These are phyloP conservation scores for Diarsia rubi DNA, from an alignment of 2,888 invertebrate genomes.

Conservation along the genomic window DNA sequence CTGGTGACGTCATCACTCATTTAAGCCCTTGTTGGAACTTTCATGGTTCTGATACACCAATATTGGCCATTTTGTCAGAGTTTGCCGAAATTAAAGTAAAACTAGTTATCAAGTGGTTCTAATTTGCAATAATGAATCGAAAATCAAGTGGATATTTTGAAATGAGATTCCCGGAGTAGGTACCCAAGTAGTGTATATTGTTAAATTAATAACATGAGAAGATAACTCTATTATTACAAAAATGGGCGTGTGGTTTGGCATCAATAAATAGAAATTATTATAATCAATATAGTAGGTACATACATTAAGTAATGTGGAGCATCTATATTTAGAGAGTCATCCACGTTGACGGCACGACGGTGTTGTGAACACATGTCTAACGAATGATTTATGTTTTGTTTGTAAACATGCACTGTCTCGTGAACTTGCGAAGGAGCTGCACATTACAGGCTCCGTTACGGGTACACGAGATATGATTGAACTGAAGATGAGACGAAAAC, in stretches of 20 bases:
- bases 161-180: not conserved
- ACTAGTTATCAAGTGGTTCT: not conserved
- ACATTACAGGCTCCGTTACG: constrained; percentile 20
- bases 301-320: constrained; percentile 33
- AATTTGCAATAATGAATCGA: not conserved
- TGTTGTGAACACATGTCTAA: constrained; percentile 59
- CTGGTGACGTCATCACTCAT: constrained; percentile 48
- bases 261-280: constrained; percentile 9
- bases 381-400: constrained; percentile 59
- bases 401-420: constrained; percentile 54
- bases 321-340: constrained; percentile 56
- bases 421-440: constrained; percentile 20
- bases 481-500: constrained; percentile 35
- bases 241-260: constrained; percentile 17
- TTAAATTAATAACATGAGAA: not conserved
- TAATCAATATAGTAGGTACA: constrained; percentile 8
- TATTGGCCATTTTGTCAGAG: constrained; percentile 22
- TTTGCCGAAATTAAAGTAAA: constrained; percentile 11
- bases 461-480: not conserved
- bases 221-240: not conserved
- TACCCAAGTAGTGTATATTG: not conserved
- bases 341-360: constrained; percentile 43
- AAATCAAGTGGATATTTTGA: not conserved
- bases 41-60: constrained; percentile 20
- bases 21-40: constrained; percentile 40